phyloP scores from a whole-genome alignment of 2,888 invertebrate species.

The Chaetoderma sp. region DNA sequence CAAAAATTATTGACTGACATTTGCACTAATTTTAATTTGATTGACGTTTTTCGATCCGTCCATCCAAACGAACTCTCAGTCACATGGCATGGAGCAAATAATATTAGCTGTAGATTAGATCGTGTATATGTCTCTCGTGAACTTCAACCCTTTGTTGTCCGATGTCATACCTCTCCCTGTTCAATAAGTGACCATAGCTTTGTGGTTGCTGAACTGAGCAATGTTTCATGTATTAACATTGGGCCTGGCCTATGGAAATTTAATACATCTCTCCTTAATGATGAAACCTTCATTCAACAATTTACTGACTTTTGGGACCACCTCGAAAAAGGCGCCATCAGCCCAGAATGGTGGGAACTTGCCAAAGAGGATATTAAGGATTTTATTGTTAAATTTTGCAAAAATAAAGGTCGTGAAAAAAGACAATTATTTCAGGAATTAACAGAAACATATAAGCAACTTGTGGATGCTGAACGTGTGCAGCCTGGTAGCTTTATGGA shows the following conservation, averaged over 20 bases:
- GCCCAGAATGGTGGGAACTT: no score
- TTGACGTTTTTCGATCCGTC: neutral
- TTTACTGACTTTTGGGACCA: no score
- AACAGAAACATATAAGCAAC: no score
- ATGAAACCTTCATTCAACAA: neutral
- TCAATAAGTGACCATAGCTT: constrained; percentile 6
- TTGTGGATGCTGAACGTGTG: no score
- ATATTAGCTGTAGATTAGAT: constrained; percentile 7
- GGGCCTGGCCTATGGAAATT: constrained; percentile 12
- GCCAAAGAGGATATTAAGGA: no score
- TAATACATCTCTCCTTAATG: neutral
- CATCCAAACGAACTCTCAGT: neutral
- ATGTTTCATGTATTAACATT: neutral
- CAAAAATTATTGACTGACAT: neutral
- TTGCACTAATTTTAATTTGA: neutral
- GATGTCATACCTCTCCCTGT: neutral
- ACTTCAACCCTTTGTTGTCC: neutral
- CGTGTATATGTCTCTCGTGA: constrained; percentile 5
- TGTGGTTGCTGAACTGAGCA: neutral
- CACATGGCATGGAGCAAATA: constrained; percentile 1
- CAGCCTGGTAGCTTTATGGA: no score
- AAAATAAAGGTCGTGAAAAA: no score
- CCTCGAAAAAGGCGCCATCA: no score
- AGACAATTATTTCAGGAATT: no score
- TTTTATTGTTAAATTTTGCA: no score